Conservation (phyloP, 2,113 vertebrate genomes). For the Thomomys bottae region DNA sequence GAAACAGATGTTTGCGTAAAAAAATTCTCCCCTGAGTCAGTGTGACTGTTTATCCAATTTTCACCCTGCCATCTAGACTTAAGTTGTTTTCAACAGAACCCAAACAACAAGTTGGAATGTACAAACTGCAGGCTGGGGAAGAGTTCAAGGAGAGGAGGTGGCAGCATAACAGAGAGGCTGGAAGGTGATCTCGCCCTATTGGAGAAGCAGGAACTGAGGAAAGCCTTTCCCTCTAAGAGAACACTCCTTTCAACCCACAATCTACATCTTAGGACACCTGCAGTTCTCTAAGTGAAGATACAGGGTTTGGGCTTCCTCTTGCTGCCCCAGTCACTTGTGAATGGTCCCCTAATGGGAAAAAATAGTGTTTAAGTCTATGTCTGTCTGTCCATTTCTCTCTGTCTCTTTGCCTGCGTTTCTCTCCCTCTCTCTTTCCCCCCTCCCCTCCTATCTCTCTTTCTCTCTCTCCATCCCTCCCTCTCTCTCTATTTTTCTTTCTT, state of each 20-base stretch:
- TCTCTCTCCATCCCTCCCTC: background rate
- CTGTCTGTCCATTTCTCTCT: background rate
- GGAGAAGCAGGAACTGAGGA: background rate
- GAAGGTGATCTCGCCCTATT: background rate
- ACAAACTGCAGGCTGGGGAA: background rate
- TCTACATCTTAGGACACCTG: background rate
- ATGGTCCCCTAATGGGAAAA: too few species aligned
- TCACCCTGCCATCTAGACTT: slow-evolving; percentile 58
- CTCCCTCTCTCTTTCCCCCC: background rate
- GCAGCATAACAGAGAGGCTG: background rate
- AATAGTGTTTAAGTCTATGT: background rate
- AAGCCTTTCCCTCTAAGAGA: background rate
- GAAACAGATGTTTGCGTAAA: slow-evolving; percentile 75
- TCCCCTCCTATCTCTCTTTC: background rate
- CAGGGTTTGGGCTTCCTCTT: background rate
- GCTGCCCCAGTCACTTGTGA: too few species aligned
- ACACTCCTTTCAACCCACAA: background rate
- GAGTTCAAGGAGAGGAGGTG: slow-evolving; percentile 30
- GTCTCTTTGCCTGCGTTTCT: background rate
- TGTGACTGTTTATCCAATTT: slow-evolving; percentile 74
- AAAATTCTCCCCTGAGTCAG: slow-evolving; percentile 48
- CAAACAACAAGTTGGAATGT: slow-evolving; percentile 42
- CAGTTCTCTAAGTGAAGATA: background rate
- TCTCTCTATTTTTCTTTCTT: slow-evolving; percentile 26
- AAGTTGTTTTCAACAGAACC: slow-evolving; percentile 14